A percentile compares a stretch with the other conserved stretches of the same genome.
phyloP scores from a whole-genome alignment of 2,113 vertebrate species.

The Phasianus colchicus region DNA sequence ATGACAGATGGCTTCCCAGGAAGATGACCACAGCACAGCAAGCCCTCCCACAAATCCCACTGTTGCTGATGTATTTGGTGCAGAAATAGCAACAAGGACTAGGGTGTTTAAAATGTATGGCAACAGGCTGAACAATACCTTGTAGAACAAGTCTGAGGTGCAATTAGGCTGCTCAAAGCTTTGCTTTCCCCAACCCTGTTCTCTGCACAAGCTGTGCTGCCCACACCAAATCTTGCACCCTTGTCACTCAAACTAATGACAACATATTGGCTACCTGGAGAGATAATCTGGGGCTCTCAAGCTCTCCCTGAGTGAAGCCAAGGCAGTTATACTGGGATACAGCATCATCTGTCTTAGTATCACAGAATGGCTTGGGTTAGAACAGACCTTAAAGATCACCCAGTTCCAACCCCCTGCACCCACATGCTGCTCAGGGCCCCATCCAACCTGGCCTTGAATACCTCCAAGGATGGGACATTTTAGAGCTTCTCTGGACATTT shows the following conservation, averaged over 20 bases:
- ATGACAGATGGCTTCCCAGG: neutral
- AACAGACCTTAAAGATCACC: too few relatives aligned
- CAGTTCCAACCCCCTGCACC: too few relatives aligned
- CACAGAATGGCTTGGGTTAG: too few relatives aligned
- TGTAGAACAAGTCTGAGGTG: neutral
- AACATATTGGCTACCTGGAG: neutral
- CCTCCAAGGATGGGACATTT: too few relatives aligned
- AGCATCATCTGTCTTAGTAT: neutral
- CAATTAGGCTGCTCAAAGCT: neutral
- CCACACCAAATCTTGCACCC: too few relatives aligned
- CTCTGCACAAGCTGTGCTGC: neutral
- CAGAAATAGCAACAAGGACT: neutral
- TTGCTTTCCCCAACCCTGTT: neutral
- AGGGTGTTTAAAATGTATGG: neutral
- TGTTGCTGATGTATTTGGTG: neutral
- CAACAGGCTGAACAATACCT: neutral
- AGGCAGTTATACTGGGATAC: neutral
- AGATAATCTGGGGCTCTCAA: neutral
- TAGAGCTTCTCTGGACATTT: too few relatives aligned
- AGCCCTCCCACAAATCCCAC: neutral
- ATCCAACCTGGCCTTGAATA: too few relatives aligned
- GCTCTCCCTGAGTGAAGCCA: neutral
- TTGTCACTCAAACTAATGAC: neutral
- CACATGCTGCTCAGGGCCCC: too few relatives aligned
- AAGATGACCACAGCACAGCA: neutral